A percentile compares a stretch with the other conserved stretches of the same genome.
phyloP scores from a whole-genome alignment of 1,140 invertebrate genomes.

The Phthorimaea operculella region DNA sequence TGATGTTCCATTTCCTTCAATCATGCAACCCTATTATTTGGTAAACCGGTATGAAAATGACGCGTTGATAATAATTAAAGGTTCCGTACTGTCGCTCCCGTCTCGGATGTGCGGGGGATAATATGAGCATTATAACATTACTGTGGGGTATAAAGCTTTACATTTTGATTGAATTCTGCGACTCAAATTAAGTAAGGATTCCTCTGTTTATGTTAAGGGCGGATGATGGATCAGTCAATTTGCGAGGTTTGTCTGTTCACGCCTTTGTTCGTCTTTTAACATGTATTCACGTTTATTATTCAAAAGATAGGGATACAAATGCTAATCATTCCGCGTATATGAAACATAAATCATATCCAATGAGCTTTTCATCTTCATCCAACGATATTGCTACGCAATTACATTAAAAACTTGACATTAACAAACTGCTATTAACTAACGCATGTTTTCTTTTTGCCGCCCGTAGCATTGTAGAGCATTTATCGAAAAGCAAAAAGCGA shows the following conservation, averaged over 20 bases:
- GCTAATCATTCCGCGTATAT: not conserved
- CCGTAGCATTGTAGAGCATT: constrained; percentile 34
- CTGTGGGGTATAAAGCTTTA: constrained; percentile 58
- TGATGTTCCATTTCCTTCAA: too few species aligned
- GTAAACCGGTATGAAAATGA: constrained; percentile 60
- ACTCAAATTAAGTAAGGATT: constrained; percentile 67
- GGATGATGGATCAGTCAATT: constrained; percentile 57
- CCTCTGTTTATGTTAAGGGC: constrained; percentile 62
- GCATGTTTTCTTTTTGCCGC: constrained; percentile 21
- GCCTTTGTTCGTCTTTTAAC: constrained; percentile 33
- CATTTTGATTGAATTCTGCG: constrained; percentile 65
- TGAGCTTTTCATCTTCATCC: not conserved
- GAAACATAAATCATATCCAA: not conserved
- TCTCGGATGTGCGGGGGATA: constrained; percentile 47
- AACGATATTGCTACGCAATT: not conserved
- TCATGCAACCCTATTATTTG: constrained; percentile 40
- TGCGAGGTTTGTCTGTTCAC: constrained; percentile 44
- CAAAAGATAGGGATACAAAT: not conserved
- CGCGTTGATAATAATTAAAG: constrained; percentile 70
- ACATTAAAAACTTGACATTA: constrained; percentile 16
- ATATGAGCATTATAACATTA: constrained; percentile 65
- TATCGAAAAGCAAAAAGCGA: constrained; percentile 36
- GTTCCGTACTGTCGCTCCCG: constrained; percentile 51
- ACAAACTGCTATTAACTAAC: constrained; percentile 26
- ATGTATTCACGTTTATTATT: not conserved